Base-by-base conservation (phyloP, 2,797 vertebrate species). In the Microcaecilia unicolor region DNA sequence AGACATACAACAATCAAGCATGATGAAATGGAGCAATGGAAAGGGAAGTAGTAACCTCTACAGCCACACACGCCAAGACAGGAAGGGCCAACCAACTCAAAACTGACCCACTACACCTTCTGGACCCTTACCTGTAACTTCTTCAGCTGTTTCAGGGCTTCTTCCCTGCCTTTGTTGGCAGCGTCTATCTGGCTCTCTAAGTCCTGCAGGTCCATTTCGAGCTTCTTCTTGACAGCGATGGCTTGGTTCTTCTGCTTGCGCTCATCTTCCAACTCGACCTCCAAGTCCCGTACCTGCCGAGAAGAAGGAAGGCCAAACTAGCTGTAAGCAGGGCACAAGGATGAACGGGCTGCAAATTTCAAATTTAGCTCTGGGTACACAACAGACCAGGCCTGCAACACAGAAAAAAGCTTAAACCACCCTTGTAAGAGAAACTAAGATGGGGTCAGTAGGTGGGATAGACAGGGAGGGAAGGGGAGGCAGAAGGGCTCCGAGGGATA, bases 131-230 rank as follows among this genome's bases (percentile, higher is more conserved):
- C 73, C 89, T 95, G 92, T 26, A 90, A 72, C 48, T 63, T 77
- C 2, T 81, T 80, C 2, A 89, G 77, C 62, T 95, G 92, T 58
- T 89, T 88, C 25, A 81, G 43, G 0, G 84, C 82, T 44, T 95
- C 91, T 22, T 95, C 92, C 47, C 83, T 81, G 22, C 86, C 81
- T 9, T 90, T 86, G 43, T 42, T 81, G 2, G 80, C 60, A 0
- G 77, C 37, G 12, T 83, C 82, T 34, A 79, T 66, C 55, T 92
- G 91, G 4, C 80, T 63, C 59, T 86, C 81, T 1, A 85, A 53
- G 18, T 92, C 90, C 64, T 92, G 88, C 42, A 94, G 81, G 37
- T 92, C 89, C 0, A 76, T 72, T 46, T 95, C 92, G 50, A 92
- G 64, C 58, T 91, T 89, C 64, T 92, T 92, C 60, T 85, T 90